Base-by-base conservation (phyloP, 2,113 vertebrate genomes). In the Uria lomvia region DNA sequence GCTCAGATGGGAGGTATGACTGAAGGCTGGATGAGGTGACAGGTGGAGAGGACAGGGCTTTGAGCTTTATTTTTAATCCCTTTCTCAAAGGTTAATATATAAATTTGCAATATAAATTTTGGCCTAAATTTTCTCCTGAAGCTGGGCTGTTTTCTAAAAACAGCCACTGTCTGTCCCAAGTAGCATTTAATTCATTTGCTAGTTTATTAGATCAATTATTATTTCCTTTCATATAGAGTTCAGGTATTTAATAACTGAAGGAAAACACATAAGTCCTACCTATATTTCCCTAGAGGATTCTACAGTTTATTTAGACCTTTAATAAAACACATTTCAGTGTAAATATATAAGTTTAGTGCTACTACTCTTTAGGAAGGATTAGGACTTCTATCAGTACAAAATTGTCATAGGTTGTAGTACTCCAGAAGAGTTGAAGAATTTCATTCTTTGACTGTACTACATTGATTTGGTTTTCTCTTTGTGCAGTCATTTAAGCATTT, bases 401-500 rank as follows among this genome's bases (percentile, higher is more conserved):
- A 53, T 75, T 91, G 68, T 79, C 34, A 53, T 50, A 49, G 8
- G 8, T 20, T 66, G 5, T 72, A 32, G 24, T 53, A 47, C n/a
- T 42, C 26, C 11, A 40, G 36, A 55, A 62, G 63, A 88, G 29
- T 60, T 91, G 77, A 72, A 83, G 29, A 55, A 38, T 87, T 96
- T 90, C 19, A 75, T 49, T 66, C 20, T 73, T 76, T 90, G 38
- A 60, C 20, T n/a, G 15, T 77, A 13, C n/a, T 81, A n/a, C 12
- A 16, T 74, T 92, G 34, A 86, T 90, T 56, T 74, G 42, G 10
- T 95, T 96, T 97, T 96, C 62, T 88, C 66, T 91, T 91, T 90
- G 76, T 96, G 19, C 88, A 99, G 99, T 98, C 98, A 18, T 99
- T 99, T 94, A 99, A 99, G 96, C 98, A 97, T 96, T 99, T 99